Percentiles rank a stretch among this genome's conserved stretches.
Conservation (phyloP, 1,140 invertebrate genomes). For the Lasaia peninsularis region DNA sequence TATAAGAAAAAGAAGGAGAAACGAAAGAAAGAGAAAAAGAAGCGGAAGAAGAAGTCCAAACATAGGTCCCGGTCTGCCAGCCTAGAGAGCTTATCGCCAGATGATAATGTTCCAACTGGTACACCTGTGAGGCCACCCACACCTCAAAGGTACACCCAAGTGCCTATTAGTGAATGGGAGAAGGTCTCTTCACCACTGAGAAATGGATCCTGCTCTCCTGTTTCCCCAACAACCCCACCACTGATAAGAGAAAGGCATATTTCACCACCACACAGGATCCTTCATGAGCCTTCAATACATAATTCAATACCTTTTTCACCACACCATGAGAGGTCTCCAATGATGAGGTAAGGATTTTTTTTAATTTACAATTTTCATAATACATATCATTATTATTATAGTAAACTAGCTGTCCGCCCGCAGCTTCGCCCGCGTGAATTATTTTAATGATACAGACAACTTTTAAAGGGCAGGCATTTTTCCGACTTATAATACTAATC, state of each 20-base stretch:
- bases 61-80: constrained; percentile 82
- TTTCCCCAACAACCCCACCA: constrained; percentile 80
- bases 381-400: too few relatives aligned
- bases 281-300: constrained; percentile 45
- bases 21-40: constrained; percentile 83
- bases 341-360: constrained; percentile 44
- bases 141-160: constrained; percentile 52
- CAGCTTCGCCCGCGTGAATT: too few relatives aligned
- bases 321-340: constrained; percentile 50
- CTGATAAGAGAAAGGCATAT: constrained; percentile 44
- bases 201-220: constrained; percentile 78
- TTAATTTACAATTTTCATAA: constrained; percentile 11
- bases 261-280: constrained; percentile 53
- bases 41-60: constrained; percentile 84
- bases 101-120: constrained; percentile 71
- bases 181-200: constrained; percentile 65
- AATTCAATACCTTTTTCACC: constrained; percentile 48
- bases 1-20: constrained; percentile 71
- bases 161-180: constrained; percentile 72
- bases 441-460: too few relatives aligned
- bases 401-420: too few relatives aligned
- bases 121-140: constrained; percentile 43
- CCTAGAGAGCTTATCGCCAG: constrained; percentile 79
- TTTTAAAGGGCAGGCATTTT: too few relatives aligned
- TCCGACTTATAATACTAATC: too few relatives aligned